Evolutionary conservation across 1,140 invertebrate species (phyloP), one percentile per base, ranked within the genome.

Genomic region (Gryon sp.): DNA sequence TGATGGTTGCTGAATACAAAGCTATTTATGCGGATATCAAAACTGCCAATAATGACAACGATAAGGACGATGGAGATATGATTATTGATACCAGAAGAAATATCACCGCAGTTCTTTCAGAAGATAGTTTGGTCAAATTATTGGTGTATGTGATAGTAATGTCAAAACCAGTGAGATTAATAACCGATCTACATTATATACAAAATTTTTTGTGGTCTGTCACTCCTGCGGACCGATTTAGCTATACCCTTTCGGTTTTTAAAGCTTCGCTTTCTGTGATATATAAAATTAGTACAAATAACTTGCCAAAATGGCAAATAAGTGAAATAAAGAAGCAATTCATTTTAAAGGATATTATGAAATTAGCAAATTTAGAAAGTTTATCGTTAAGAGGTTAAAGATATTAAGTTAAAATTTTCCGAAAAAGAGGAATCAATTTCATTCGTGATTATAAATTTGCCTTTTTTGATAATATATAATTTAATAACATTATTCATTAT

Each of bases 1-100:
- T 84, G 0, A 74, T 78, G 9, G 38, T 83, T 4, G 82, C 83
- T 2, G 82, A 84, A 53, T 65, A 82, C 8, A 86, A 86, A 55
- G 80, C 79, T 6, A 81, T 75, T 0, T 66, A 82, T 11, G 83
- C 82, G 4, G 83, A 80, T 22, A 60, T 77, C 8, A 69, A 83
- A 57, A 81, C 78, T 0, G 48, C 14, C 0, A 22, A 65, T 8
- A 73, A 79, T 20, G 26, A 73, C 2, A 76, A 72, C 7, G 66
- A 65, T 20, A 57, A 75, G 19, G 20, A 68, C n/a, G n/a, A n/a
- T n/a, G n/a, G n/a, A n/a, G n/a, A n/a, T n/a, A n/a, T n/a, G n/a
- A n/a, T n/a, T 4, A 63, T 80, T n/a, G 70, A 73, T 2, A 53
- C 48, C n/a, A n/a, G n/a, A 4, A 28, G 74, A 43, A 65, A 72